These are phyloP conservation scores for Hyperopisus bebe DNA, from an alignment of 2,113 vertebrate genomes.

Conservation along the genomic window DNA sequence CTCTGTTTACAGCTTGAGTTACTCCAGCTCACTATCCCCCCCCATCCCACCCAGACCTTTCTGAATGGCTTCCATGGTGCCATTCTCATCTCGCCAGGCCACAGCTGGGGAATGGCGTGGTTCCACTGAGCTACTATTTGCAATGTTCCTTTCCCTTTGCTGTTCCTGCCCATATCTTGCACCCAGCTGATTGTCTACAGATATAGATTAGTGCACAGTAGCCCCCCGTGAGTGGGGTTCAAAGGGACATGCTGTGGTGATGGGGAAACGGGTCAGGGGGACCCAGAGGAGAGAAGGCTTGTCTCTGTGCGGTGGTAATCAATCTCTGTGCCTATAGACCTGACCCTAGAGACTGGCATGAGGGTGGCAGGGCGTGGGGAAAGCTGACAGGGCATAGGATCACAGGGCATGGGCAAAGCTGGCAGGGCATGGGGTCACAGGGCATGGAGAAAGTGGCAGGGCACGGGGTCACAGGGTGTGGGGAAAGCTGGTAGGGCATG, in stretches of 20 bases:
- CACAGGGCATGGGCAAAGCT: background rate
- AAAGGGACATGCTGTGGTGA: background rate
- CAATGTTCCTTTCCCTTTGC: background rate
- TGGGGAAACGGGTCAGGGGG: background rate
- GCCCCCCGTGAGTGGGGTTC: background rate
- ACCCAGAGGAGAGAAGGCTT: background rate
- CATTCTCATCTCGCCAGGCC: background rate
- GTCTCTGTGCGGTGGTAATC: background rate
- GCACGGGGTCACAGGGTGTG: background rate
- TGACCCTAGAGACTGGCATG: background rate
- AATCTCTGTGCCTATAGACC: background rate
- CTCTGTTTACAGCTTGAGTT: background rate
- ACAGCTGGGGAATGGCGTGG: background rate
- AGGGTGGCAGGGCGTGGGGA: background rate
- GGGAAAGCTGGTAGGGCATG: background rate
- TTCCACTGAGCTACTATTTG: background rate
- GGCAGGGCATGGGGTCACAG: background rate
- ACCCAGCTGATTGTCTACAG: background rate
- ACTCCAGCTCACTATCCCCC: background rate
- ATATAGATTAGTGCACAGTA: background rate
- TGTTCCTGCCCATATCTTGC: background rate
- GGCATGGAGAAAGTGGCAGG: background rate
- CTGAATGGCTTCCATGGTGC: background rate
- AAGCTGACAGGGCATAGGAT: background rate
- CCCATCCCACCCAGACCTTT: background rate